These are phyloP conservation scores for Eupithecia abbreviata DNA, from an alignment of 2,888 invertebrate genomes.

Conservation along the genomic window DNA sequence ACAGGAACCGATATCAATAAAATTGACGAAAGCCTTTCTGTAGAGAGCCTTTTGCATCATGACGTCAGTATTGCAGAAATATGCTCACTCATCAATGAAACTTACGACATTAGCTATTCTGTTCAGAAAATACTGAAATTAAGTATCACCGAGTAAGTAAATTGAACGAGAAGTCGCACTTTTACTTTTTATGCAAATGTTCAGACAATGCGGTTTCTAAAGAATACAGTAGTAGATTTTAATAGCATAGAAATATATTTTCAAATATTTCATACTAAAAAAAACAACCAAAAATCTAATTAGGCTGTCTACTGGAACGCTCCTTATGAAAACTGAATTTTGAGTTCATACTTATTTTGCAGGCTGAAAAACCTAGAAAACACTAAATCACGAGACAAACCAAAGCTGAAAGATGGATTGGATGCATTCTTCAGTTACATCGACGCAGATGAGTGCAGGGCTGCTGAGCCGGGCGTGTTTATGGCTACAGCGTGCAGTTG, in stretches of 20 bases:
- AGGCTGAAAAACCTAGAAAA: conserved; percentile 35
- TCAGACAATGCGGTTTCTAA: background rate
- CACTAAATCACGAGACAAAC: background rate
- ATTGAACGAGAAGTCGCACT: background rate
- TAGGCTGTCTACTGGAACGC: background rate
- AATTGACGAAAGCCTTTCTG: conserved; percentile 40
- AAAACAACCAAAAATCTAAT: background rate
- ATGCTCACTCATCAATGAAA: conserved; percentile 46
- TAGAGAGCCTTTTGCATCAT: conserved; percentile 44
- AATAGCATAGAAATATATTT: background rate
- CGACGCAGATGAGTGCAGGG: conserved; percentile 36
- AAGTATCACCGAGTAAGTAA: conserved; percentile 57
- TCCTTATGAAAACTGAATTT: background rate
- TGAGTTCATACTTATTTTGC: conserved; percentile 8
- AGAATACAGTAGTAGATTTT: background rate
- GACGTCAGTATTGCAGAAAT: conserved; percentile 48
- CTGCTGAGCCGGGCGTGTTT: conserved; percentile 38
- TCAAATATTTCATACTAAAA: background rate
- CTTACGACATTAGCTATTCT: conserved; percentile 41
- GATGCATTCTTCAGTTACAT: conserved; percentile 40
- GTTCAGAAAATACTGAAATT: conserved; percentile 41
- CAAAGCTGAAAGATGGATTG: conserved; percentile 22
- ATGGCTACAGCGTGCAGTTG: conserved; percentile 39
- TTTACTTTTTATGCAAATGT: background rate
- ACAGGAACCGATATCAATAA: conserved; percentile 15